Conservation (phyloP, 2,113 vertebrate genomes). For the Rhinopomastus cyanomelas region DNA sequence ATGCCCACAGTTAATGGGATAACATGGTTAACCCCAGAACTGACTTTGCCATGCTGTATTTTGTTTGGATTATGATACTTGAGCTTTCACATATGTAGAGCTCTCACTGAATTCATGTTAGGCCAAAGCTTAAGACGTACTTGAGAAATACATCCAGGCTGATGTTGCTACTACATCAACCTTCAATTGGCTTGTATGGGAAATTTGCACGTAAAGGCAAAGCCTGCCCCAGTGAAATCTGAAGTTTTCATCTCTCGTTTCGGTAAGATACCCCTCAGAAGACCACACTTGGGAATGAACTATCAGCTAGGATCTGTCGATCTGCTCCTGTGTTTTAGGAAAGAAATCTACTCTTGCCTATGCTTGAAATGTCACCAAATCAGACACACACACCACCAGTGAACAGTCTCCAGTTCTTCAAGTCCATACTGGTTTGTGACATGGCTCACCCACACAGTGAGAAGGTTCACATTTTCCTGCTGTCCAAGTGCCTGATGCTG, state of each 20-base stretch:
- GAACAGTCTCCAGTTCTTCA: not conserved
- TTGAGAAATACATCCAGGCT: not conserved
- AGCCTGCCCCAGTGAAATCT: not conserved
- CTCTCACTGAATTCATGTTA: not conserved
- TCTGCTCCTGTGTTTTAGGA: not conserved
- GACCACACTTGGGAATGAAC: not conserved
- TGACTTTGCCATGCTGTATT: slow-evolving; percentile 1
- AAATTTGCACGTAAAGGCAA: not conserved
- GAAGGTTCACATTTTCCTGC: slow-evolving; percentile 19
- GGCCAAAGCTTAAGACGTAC: not conserved
- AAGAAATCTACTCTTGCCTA: not conserved
- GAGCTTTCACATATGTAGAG: not conserved
- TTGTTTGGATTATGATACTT: not conserved
- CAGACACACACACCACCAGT: not conserved
- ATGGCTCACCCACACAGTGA: not conserved
- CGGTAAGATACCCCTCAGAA: not conserved
- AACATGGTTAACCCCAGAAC: not conserved
- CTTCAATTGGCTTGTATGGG: not conserved
- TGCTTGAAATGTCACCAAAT: not conserved
- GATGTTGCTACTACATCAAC: not conserved
- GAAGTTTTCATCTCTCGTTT: not conserved
- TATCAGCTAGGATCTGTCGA: not conserved
- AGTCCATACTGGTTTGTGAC: not conserved
- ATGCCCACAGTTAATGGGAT: not conserved
- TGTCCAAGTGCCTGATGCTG: not conserved